Conservation (phyloP, 2,113 vertebrate genomes). For the Taurulus bubalis region DNA sequence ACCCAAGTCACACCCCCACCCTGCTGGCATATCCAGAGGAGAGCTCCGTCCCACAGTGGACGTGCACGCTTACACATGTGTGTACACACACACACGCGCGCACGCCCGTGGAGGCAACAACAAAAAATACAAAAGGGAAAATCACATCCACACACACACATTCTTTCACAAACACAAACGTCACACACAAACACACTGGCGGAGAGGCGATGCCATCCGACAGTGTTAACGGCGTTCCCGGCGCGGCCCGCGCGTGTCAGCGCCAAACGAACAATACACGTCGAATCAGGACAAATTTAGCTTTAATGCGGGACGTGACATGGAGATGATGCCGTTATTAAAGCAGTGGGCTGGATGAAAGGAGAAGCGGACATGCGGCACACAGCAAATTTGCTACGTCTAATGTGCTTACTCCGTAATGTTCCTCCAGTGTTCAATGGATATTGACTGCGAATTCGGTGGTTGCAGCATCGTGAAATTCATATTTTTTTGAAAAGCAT, state of each 20-base stretch:
- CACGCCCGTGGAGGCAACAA: neutral
- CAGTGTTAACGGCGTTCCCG: conserved; percentile 1
- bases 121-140: conserved; percentile 3
- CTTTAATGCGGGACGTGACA: conserved; percentile 3
- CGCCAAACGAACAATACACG: neutral
- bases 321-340: conserved; percentile 22
- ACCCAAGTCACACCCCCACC: conserved; percentile 23
- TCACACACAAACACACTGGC: neutral
- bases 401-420: conserved; percentile 49
- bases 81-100: neutral
- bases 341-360: conserved; percentile 44
- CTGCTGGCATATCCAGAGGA: conserved; percentile 50
- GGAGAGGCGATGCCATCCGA: neutral
- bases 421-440: conserved; percentile 29
- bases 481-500: neutral
- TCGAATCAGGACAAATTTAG: conserved; percentile 30
- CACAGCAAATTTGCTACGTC: conserved; percentile 36
- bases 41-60: conserved; percentile 27
- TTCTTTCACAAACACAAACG: neutral
- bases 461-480: conserved; percentile 27
- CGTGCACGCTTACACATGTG: conserved; percentile 19
- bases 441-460: conserved; percentile 36
- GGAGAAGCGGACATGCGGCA: conserved; percentile 37
- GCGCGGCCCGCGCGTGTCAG: neutral
- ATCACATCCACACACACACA: neutral